Percentiles rank a stretch among this genome's conserved stretches.
These are phyloP conservation scores for Drosophila tropicalis DNA, from an alignment of 1,140 invertebrate genomes.

Conservation along the genomic window DNA sequence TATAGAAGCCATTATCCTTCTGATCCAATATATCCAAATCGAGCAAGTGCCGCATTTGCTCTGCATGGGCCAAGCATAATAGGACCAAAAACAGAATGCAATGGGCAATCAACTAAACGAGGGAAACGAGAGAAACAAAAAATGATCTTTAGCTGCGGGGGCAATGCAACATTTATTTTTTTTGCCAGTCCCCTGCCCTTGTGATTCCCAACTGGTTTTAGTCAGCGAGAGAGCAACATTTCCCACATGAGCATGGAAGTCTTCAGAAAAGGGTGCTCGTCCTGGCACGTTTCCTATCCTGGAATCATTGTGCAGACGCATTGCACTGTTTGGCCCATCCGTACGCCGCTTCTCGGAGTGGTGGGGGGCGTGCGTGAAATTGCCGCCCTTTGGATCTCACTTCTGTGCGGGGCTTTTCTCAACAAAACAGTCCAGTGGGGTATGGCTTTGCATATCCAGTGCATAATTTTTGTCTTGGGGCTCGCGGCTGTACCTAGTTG, in stretches of 20 bases:
- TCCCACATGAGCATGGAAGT: accelerated
- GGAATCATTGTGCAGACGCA: conserved; percentile 62
- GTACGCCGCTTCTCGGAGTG: conserved; percentile 40
- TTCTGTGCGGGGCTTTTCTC: conserved; percentile 22
- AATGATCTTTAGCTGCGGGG: not conserved
- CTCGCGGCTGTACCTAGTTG: conserved; percentile 48
- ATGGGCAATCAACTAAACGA: conserved; percentile 70
- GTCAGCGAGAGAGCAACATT: not conserved
- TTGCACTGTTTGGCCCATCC: conserved; percentile 59
- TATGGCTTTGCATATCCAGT: conserved; percentile 83
- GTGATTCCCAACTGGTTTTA: conserved; percentile 62
- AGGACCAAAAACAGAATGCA: conserved; percentile 74
- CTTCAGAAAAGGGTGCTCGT: conserved; percentile 76
- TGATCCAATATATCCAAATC: conserved; percentile 79
- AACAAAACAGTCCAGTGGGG: conserved; percentile 67
- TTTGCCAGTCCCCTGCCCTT: not conserved
- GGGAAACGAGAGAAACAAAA: not conserved
- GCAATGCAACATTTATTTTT: conserved; percentile 3
- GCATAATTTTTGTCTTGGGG: conserved; percentile 77
- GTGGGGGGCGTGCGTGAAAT: conserved; percentile 61
- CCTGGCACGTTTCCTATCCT: conserved; percentile 36
- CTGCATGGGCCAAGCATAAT: conserved; percentile 75
- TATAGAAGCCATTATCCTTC: conserved; percentile 77
- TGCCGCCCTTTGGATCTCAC: conserved; percentile 55
- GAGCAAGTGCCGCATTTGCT: conserved; percentile 74